These are phyloP conservation scores for Sebastes glaucus DNA, from an alignment of 2,797 vertebrate species.

Conservation along the genomic window DNA sequence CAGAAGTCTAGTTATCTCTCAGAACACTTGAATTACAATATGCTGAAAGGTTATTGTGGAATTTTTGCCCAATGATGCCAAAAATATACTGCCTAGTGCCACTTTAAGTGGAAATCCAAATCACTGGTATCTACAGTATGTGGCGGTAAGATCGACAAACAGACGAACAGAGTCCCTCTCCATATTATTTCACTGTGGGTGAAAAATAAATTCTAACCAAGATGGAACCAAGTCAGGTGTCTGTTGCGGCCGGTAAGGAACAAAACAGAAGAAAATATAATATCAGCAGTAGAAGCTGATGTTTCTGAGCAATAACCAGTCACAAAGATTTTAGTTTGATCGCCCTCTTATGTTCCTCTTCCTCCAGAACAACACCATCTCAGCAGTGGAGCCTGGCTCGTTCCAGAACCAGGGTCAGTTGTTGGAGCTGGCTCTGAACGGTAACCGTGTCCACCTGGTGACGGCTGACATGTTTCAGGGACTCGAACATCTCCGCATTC, in stretches of 20 bases:
- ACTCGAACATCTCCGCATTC: conserved; percentile 88
- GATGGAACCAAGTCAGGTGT: not conserved
- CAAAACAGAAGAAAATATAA: not conserved
- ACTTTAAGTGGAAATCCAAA: not conserved
- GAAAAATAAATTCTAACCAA: not conserved
- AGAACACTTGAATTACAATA: too few species aligned
- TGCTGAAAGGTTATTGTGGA: too few species aligned
- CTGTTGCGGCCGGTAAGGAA: not conserved
- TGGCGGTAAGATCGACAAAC: not conserved
- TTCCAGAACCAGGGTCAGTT: conserved; percentile 85
- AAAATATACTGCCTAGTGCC: too few species aligned
- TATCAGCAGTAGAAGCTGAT: not conserved
- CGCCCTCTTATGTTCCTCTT: not conserved
- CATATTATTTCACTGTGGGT: not conserved
- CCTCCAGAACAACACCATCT: conserved; percentile 88
- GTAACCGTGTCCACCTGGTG: conserved; percentile 87
- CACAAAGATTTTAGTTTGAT: not conserved
- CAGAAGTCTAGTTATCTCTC: too few species aligned
- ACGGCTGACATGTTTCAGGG: conserved; percentile 86
- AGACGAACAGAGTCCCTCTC: not conserved
- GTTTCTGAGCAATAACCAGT: not conserved
- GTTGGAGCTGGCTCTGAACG: conserved; percentile 89
- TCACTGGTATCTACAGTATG: not conserved
- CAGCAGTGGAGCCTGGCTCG: conserved; percentile 84
- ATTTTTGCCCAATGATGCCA: too few species aligned